Evolutionary conservation across 2,113 vertebrate species (phyloP).

Genomic region (Sylvilagus bachmani): DNA sequence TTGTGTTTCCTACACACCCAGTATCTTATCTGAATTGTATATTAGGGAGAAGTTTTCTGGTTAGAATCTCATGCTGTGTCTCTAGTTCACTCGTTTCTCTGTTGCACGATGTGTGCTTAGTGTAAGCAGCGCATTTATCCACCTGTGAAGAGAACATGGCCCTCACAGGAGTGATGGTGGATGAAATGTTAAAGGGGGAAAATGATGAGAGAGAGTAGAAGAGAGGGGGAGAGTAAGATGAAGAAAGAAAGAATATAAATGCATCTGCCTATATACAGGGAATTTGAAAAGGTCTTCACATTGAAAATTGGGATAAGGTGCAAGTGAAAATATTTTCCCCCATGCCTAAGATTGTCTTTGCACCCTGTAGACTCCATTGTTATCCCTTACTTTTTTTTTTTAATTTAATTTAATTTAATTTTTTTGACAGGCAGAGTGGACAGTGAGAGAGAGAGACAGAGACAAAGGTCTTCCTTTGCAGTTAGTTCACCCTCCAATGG

Average conservation of each 20-base stretch:
- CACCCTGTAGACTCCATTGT: not conserved
- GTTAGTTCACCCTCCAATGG: no score
- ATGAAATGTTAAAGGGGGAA: not conserved
- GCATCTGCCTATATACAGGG: not conserved
- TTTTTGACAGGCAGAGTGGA: no score
- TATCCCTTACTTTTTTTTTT: not conserved
- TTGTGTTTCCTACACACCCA: not conserved
- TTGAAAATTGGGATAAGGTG: not conserved
- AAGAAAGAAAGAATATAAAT: no score
- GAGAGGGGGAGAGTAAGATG: rapidly evolving
- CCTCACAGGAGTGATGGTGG: not conserved
- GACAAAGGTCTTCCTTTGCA: no score
- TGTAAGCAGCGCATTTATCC: not conserved
- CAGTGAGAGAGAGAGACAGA: no score
- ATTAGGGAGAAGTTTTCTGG: not conserved
- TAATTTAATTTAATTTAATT: no score
- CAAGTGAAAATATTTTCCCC: conserved; percentile 1
- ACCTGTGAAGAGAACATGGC: not conserved
- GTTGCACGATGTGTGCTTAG: not conserved
- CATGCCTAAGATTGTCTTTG: not conserved
- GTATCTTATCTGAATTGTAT: not conserved
- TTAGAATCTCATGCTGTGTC: not conserved
- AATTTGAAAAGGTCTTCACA: not conserved
- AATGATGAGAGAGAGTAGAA: not conserved
- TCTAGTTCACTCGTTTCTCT: conserved; percentile 27